Conservation (phyloP, 2,113 vertebrate genomes). For the Suricata suricatta region DNA sequence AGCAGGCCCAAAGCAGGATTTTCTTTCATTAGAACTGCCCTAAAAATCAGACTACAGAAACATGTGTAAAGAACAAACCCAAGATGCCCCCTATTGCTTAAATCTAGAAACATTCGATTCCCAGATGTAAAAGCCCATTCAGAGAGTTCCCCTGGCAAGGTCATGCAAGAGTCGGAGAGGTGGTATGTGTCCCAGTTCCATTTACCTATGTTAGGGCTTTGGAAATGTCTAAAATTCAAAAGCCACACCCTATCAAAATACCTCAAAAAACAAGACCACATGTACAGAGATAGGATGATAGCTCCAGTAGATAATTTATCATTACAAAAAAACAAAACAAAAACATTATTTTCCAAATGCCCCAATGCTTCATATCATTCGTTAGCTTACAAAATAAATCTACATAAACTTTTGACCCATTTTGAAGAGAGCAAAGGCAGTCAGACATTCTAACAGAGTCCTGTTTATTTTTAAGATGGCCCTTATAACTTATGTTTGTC, state of each 20-base stretch:
- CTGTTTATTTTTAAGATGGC: slow-evolving; percentile 50
- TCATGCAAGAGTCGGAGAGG: neutral
- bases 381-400: neutral
- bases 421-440: slow-evolving; percentile 32
- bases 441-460: slow-evolving; percentile 49
- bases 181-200: neutral
- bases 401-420: neutral
- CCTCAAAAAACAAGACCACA: neutral
- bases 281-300: slow-evolving; percentile 19
- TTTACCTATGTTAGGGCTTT: neutral
- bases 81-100: slow-evolving; percentile 83
- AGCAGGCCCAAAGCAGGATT: slow-evolving; percentile 79
- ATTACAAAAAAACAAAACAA: neutral
- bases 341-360: slow-evolving; percentile 47
- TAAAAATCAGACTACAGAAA: slow-evolving; percentile 74
- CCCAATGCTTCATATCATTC: slow-evolving; percentile 25
- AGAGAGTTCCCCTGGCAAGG: neutral
- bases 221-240: slow-evolving; percentile 44
- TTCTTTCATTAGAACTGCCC: slow-evolving; percentile 80
- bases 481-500: slow-evolving; percentile 58
- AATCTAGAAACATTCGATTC: slow-evolving; percentile 54
- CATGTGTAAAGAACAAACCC: slow-evolving; percentile 69
- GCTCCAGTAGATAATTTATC: slow-evolving; percentile 41
- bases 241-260: slow-evolving; percentile 27
- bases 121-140: slow-evolving; percentile 57